Conservation (phyloP, 2,888 invertebrate genomes). For the Hybos culiciformis region DNA sequence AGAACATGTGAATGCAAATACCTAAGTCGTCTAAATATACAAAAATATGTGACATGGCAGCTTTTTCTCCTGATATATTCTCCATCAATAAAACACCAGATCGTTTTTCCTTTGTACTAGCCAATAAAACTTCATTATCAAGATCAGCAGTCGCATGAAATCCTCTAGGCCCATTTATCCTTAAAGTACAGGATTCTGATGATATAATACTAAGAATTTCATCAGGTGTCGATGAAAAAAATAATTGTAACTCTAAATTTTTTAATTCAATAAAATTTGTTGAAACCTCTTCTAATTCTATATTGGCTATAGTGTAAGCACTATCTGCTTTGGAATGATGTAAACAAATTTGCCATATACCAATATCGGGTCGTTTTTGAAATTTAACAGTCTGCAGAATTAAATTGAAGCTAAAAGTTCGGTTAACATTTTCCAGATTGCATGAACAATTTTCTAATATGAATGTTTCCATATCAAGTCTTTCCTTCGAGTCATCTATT, state of each 20-base stretch:
- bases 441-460: constrained; percentile 7
- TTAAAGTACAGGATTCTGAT: constrained; percentile 13
- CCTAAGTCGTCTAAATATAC: constrained; percentile 15
- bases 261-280: constrained; percentile 14
- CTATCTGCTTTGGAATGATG: constrained; percentile 16
- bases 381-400: constrained; percentile 14
- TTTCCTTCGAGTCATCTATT: background rate
- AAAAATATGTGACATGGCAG: constrained; percentile 15
- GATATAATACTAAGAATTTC: constrained; percentile 13
- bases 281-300: constrained; percentile 12
- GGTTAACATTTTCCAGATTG: constrained; percentile 8
- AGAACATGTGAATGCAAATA: no score
- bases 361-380: constrained; percentile 12
- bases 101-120: constrained; percentile 11
- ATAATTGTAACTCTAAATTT: constrained; percentile 14
- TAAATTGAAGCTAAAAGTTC: constrained; percentile 15
- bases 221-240: constrained; percentile 13
- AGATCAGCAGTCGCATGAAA: constrained; percentile 14
- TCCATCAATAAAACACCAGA: constrained; percentile 12
- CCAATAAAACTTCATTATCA: constrained; percentile 14
- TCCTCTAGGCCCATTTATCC: constrained; percentile 15
- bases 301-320: constrained; percentile 12
- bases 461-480: constrained; percentile 5
- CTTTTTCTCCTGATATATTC: constrained; percentile 12
- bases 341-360: constrained; percentile 17